Evolutionary conservation across 2,797 vertebrate genomes (phyloP).

Genomic region (Pithecia hirsuta): DNA sequence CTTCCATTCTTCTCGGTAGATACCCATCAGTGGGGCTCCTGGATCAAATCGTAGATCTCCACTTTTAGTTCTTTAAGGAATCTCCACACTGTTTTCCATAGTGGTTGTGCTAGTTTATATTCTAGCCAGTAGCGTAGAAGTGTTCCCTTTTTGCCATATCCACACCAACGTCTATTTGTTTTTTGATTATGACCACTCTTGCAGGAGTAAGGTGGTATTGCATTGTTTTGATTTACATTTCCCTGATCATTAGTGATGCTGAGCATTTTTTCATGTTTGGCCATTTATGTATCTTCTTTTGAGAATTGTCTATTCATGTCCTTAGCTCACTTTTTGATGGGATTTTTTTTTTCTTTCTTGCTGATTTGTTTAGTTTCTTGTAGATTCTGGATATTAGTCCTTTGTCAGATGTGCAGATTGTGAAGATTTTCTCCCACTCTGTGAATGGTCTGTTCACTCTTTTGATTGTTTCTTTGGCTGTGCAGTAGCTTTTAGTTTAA

Average conservation of each 20-base stretch:
- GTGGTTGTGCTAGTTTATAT: not conserved
- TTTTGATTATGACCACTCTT: not conserved
- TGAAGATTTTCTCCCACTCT: not conserved
- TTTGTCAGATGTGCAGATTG: not conserved
- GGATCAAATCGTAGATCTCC: not conserved
- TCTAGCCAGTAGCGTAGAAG: not conserved
- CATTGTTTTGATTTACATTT: not conserved
- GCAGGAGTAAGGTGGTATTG: not conserved
- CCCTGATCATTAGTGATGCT: not conserved
- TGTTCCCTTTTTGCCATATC: not conserved
- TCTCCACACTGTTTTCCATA: not conserved
- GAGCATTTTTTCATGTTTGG: not conserved
- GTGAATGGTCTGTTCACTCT: not conserved
- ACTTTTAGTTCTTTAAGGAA: not conserved
- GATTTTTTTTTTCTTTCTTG: not conserved
- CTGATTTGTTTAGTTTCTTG: not conserved
- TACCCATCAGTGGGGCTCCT: not conserved
- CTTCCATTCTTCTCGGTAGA: not conserved
- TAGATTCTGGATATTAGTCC: not conserved
- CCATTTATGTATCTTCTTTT: not conserved
- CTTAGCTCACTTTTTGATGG: not conserved
- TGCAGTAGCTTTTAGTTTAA: not conserved
- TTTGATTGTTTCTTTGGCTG: not conserved
- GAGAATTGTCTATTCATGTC: not conserved
- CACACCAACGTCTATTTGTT: not conserved